Percentiles rank a stretch among this genome's conserved stretches.
Conservation (phyloP, 2,113 vertebrate genomes). For the Rostratula benghalensis region DNA sequence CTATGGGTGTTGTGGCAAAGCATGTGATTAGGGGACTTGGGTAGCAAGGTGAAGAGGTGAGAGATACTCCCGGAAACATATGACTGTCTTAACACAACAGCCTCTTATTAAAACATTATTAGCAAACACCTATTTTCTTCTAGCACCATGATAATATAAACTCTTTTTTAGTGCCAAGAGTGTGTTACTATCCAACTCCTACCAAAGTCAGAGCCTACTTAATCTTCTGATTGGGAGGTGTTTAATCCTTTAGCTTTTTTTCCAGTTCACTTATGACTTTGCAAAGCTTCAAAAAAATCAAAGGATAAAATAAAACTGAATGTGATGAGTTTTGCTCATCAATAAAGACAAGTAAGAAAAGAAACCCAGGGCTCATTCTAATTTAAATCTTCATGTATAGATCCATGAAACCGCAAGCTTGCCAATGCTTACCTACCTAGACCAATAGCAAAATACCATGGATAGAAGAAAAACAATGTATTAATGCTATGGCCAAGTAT, state of each 20-base stretch:
- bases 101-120: neutral
- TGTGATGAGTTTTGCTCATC: neutral
- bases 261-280: neutral
- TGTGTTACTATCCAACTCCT: neutral
- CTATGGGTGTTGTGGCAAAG: neutral
- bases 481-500: neutral
- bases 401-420: neutral
- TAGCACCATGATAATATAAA: fast-evolving
- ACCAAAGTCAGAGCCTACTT: neutral
- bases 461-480: neutral
- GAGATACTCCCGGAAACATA: neutral
- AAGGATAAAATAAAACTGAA: neutral
- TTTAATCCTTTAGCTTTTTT: neutral
- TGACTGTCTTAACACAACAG: neutral
- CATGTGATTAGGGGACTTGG: neutral
- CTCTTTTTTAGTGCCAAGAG: neutral
- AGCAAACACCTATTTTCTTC: neutral
- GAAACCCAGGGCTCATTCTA: neutral
- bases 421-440: neutral
- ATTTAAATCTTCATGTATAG: neutral
- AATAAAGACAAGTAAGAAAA: neutral
- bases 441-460: neutral
- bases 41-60: neutral
- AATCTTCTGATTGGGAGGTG: neutral
- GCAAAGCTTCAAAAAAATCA: neutral